Evolutionary conservation across 2,797 vertebrate species (phyloP), one percentile per base, ranked within the genome.

Genomic region (Lophius americanus): DNA sequence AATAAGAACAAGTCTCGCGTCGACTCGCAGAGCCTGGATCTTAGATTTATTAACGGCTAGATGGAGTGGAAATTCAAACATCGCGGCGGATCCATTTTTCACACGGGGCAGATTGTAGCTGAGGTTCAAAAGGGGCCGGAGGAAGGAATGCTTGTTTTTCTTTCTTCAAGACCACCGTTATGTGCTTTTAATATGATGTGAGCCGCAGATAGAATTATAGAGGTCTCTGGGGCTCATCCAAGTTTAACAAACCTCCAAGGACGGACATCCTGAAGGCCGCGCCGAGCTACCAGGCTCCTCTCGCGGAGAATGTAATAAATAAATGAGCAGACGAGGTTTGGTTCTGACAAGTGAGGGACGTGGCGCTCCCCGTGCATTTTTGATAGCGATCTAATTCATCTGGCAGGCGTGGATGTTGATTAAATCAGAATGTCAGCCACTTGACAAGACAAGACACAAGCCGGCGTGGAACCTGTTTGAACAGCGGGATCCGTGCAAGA

Each of bases 301-400:
- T 78, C 72, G 71, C 78, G 85, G 84, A 86, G 81, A 76, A 78
- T 73, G 84, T 71, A 73, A 92, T 93, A 90, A 93, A 94, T 94
- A 94, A 94, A 92, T 89, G 89, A 94, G 89, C 85, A 91, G 91
- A 94, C 76, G 91, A 92, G 86, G 23, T 89, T 90, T 81, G 90
- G 88, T 85, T 88, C 86, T 92, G 94, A 93, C 92, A 93, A 93
- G 91, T 92, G 91, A 93, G 91, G 91, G 92, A 93, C 92, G 83
- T 65, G 85, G 87, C 66, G 84, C 91, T 91, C 91, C 89, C 86
- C 79, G 83, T 91, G 89, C 92, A 91, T 93, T 95, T 95, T 91
- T 94, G 93, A 94, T 93, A 92, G 89, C 79, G 92, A 94, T 94
- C 93, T 94, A 92, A 94, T 94, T 94, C 91, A 89, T 92, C 88